Base-by-base conservation (phyloP, 2,797 vertebrate genomes). In the Xiphophorus birchmanni region DNA sequence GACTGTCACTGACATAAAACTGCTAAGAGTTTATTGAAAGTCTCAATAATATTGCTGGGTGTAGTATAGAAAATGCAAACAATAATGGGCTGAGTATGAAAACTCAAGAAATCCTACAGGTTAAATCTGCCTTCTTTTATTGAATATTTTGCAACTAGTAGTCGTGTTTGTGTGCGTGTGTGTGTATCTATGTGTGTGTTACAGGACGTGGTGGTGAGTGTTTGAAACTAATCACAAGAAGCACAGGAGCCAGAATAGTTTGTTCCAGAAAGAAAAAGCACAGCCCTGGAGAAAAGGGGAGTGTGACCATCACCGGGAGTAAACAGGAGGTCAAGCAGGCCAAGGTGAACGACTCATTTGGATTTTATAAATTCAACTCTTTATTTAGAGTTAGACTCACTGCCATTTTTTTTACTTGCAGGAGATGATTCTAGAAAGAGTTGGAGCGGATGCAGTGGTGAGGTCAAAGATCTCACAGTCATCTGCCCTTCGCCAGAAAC, bases 121-220 rank as follows among this genome's bases (percentile, higher is more conserved):
- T 18, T 65, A 37, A 32, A 60, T n/a, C 9, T 63, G 4, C 37
- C 35, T 65, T 10, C 65, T 12, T 42, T 44, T 12, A 71, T 42
- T 63, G 60, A 63, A 6, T 32, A 72, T 2, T 47, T 72, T 72
- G 26, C 69, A 45, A 17, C 2, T 37, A 37, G 18, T 35, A 37
- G 10, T 11, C 6, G 18, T 72, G 18, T 5, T 78, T 13, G 45
- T 13, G 45, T 12, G 26, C 17, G 15, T 78, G 4, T 54, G 52
- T 8, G 2, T 26, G 9, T 58, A 58, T n/a, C 8, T 12, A 11
- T 60, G 5, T 18, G 10, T 87, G 26, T 84, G 32, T 65, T 80
- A 42, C 86, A 99, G 98, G 98, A 29, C 95, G 96, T 52, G 97
- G 97, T 0, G 97, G 97, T 0, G 97, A 97, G 88, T 96, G 95